Base-by-base conservation (phyloP, 2,797 vertebrate genomes). In the Acanthiza pusilla region DNA sequence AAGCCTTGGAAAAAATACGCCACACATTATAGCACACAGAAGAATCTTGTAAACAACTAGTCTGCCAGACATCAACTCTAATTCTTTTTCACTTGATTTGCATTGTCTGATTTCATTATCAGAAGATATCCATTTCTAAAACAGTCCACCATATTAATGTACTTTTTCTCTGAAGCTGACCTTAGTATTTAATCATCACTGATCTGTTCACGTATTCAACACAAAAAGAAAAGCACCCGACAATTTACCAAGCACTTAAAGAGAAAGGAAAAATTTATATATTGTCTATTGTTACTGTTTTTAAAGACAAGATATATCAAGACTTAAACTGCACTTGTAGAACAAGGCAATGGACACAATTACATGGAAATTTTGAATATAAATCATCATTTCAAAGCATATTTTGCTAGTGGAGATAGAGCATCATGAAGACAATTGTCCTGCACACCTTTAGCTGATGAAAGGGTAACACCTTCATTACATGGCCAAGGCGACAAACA, bases 21-120 rank as follows among this genome's bases (percentile, higher is more conserved):
- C 45, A 61, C 67, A 42, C 55, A 55, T 62, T 93, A 95, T 63
- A 91, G 73, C 62, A 85, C 48, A 84, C 29, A 68, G 47, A 91
- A 89, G 55, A 91, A 67, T 54, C 80, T 76, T 85, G 85, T 93
- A 93, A 96, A 95, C 89, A 95, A 27, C 48, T 32, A n/a, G 45
- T 26, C 79, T 95, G 89, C 74, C 91, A 96, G 89, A 38, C 74
- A 94, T 81, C 82, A 86, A 34, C 62, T 85, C 77, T 84, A 94
- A 93, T 93, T 92, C 77, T 73, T 88, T 96, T 96, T 93, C 79
- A 86, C 70, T 91, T 90, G 82, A 93, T 96, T 94, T 96, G 43
- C 82, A 88, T 95, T 92, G 87, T 92, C 79, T 89, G 60, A 88
- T 94, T 95, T 94, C 53, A 74, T 92, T 88, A 97, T 60, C 85